Conservation (phyloP, 2,888 invertebrate species). For the Ornithoptera alexandrae region DNA sequence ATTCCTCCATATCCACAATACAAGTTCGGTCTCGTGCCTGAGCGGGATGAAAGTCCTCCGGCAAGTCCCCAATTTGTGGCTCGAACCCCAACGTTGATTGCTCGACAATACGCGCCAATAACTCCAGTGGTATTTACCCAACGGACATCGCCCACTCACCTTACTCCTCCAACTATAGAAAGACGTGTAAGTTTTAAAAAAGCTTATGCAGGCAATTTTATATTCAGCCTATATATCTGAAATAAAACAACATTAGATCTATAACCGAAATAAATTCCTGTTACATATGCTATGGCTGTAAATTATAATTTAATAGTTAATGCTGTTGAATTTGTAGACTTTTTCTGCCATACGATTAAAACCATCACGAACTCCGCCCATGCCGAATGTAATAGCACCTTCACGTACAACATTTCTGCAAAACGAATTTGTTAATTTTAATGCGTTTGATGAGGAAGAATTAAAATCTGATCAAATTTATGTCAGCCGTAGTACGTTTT, state of each 20-base stretch:
- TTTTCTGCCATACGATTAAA: slow-evolving; percentile 20
- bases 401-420: slow-evolving; percentile 41
- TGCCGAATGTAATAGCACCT: slow-evolving; percentile 40
- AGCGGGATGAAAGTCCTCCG: slow-evolving; percentile 66
- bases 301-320: neutral
- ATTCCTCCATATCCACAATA: slow-evolving; percentile 25
- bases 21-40: slow-evolving; percentile 36
- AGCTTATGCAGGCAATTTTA: neutral
- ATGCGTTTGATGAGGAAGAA: slow-evolving; percentile 39
- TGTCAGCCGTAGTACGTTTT: slow-evolving; percentile 36
- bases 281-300: neutral
- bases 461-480: slow-evolving; percentile 31
- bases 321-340: slow-evolving; percentile 13
- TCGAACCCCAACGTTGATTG: slow-evolving; percentile 41
- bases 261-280: neutral
- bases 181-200: slow-evolving; percentile 43
- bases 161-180: slow-evolving; percentile 46
- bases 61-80: slow-evolving; percentile 60
- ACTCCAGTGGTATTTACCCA: slow-evolving; percentile 60
- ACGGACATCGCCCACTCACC: slow-evolving; percentile 42
- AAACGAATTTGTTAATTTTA: slow-evolving; percentile 38
- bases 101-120: slow-evolving; percentile 63
- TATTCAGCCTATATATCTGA: neutral
- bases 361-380: slow-evolving; percentile 44
- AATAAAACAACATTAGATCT: neutral